Evolutionary conservation across 2,888 invertebrate species (phyloP), one percentile per base, ranked within the genome.

Genomic region (Argyresthia goedartella): DNA sequence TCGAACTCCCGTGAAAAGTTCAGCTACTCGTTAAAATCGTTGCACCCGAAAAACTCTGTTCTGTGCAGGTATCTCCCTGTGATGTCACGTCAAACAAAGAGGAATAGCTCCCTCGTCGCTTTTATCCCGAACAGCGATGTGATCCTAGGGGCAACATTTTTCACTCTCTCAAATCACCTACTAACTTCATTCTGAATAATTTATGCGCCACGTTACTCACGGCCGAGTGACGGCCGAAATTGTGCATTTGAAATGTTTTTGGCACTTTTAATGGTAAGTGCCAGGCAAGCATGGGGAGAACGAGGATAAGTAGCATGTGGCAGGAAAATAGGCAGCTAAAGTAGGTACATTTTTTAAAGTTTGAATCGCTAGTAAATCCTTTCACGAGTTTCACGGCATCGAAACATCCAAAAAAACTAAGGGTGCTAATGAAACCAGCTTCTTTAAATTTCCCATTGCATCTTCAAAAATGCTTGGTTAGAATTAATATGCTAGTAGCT

Each of bases 151-250:
- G 59, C 25, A 57, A 65, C 65, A 67, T 73, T 73, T 75, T 70
- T 70, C 67, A 68, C 63, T 61, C 62, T 58, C 60, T 61, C 59
- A 72, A 74, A 71, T 71, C 66, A 66, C 65, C 60, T 61, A 59
- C 64, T 64, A 63, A 69, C 64, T 69, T 68, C 64, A 70, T 67
- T 69, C 60, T 66, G 67, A 72, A 72, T 74, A 64, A 64, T 61
- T 56, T 57, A 57, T 57, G 42, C 42, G 54, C 57, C 52, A 52
- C 56, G 57, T 54, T 50, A 55, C 57, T 46, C 52, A 54, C 55
- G 50, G 57, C 52, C 55, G 54, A 55, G 13, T 34, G 33, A 47
- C 34, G 11, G 47, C 25, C 25, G 25, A 25, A 4, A 25, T 25
- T 25, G 25, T 25, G 25, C 25, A 25, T 25, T 2, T 25, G 25